Conservation (phyloP, 2,888 invertebrate species). For the Junonia oenone region DNA sequence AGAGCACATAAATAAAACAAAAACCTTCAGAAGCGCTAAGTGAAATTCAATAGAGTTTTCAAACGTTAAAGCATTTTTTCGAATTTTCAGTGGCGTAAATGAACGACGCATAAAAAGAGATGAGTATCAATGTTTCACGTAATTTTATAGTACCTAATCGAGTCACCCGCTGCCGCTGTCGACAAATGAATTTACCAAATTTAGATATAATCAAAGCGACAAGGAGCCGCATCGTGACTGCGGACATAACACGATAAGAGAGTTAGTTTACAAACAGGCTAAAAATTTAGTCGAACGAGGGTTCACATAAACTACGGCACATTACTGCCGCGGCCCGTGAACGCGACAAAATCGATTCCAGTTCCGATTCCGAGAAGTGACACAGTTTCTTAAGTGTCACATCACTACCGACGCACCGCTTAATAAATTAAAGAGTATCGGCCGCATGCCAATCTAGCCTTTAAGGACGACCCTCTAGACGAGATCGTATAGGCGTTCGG, state of each 20-base stretch:
- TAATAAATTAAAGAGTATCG: constrained; percentile 71
- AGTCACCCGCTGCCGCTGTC: constrained; percentile 49
- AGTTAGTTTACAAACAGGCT: constrained; percentile 56
- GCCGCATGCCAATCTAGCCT: constrained; percentile 64
- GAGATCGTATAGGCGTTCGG: constrained; percentile 48
- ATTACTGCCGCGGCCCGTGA: constrained; percentile 61
- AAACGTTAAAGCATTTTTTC: constrained; percentile 13
- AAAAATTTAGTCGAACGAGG: constrained; percentile 38
- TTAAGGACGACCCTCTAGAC: constrained; percentile 55
- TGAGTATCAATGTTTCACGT: constrained; percentile 60
- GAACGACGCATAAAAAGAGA: constrained; percentile 26
- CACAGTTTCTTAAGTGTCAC: constrained; percentile 78
- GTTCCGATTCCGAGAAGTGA: constrained; percentile 77
- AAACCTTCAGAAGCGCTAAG: constrained; percentile 8
- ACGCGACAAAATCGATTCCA: constrained; percentile 75
- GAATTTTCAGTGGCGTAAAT: constrained; percentile 25
- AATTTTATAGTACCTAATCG: constrained; percentile 63
- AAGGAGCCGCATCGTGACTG: constrained; percentile 57
- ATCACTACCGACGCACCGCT: constrained; percentile 75
- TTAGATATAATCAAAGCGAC: constrained; percentile 69
- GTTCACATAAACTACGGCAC: constrained; percentile 66
- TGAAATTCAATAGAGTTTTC: constrained; percentile 25
- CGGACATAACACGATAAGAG: constrained; percentile 63
- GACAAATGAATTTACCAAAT: constrained; percentile 65
- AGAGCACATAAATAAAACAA: constrained; percentile 30